Base-by-base conservation (phyloP, 2,888 invertebrate species). In the Cancer borealis region DNA sequence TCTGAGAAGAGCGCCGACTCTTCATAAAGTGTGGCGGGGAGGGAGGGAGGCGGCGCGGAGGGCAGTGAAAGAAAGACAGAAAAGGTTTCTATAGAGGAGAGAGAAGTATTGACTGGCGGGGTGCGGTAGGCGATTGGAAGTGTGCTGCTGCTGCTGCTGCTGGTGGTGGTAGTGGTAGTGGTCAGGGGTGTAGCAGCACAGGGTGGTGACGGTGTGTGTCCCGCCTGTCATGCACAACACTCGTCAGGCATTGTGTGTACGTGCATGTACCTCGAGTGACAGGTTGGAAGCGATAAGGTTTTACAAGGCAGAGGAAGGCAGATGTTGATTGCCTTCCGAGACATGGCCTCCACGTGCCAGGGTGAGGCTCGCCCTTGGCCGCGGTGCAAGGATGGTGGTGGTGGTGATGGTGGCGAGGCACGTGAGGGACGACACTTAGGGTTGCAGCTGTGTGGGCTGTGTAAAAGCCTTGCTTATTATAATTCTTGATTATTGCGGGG, bases 241-340 rank as follows among this genome's bases (percentile, higher is more conserved):
- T 73, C n/a, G 73, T 26, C 3, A 73, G 26, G 89, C 26, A 49
- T 89, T 89, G 89, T 89, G 47, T 89, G 47, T 21, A 26, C 39
- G 89, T 89, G 88, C 30, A 17, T 88, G 89, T 26, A 89, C 47
- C 88, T 88, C 10, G 45, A 88, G 39, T 39, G 88, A 21, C 73
- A 26, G 6, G 73, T n/a, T 21, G 73, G 73, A 73, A 26, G 73
- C 73, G 26, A 73, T 8, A 73, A 26, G 26, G 26, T 2, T 26
- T n/a, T n/a, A 26, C n/a, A 26, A 26, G 26, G 26, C 73, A 73
- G 73, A 8, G 26, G n/a, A 73, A 73, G 26, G 73, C 73, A 26
- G n/a, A n/a, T 73, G 73, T n/a, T 26, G 73, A 26, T 3, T 26
- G 26, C 26, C 73, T 73, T 26, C 10, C 26, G 73, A 26, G 73